Percentiles rank a stretch among this genome's conserved stretches.
Conservation (phyloP, 2,797 vertebrate genomes). For the Microctenopoma lineatum region DNA sequence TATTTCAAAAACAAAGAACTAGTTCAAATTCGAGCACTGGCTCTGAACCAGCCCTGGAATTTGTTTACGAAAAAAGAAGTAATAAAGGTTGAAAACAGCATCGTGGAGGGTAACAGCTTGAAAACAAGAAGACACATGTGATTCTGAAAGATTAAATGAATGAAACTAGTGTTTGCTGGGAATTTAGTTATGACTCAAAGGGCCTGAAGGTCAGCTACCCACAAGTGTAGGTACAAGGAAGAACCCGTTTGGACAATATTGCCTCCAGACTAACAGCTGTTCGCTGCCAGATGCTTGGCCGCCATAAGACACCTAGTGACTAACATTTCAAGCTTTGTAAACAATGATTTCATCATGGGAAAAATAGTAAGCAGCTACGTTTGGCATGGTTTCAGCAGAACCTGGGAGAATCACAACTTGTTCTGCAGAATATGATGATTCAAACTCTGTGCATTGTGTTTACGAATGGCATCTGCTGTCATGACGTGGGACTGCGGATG, state of each 20-base stretch:
- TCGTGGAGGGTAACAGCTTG: not conserved
- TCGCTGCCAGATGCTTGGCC: constrained; percentile 10
- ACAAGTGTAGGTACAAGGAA: not conserved
- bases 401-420: constrained; percentile 11
- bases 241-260: constrained; percentile 12
- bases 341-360: constrained; percentile 37
- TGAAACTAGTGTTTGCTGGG: not conserved
- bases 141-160: not conserved
- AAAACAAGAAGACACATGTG: not conserved
- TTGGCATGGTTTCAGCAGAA: constrained; percentile 12
- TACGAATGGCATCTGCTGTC: not conserved
- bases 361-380: constrained; percentile 19
- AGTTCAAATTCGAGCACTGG: no score
- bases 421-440: not conserved
- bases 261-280: constrained; percentile 36
- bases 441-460: not conserved
- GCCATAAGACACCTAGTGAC: constrained; percentile 3
- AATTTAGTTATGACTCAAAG: constrained; percentile 19
- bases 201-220: constrained; percentile 15
- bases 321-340: constrained; percentile 16
- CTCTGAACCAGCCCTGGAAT: no score
- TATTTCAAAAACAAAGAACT: no score
- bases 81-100: not conserved
- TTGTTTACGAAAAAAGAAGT: no score
- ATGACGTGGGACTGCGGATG: not conserved